Conservation (phyloP, 2,113 vertebrate species). For the Muntiacus reevesi region DNA sequence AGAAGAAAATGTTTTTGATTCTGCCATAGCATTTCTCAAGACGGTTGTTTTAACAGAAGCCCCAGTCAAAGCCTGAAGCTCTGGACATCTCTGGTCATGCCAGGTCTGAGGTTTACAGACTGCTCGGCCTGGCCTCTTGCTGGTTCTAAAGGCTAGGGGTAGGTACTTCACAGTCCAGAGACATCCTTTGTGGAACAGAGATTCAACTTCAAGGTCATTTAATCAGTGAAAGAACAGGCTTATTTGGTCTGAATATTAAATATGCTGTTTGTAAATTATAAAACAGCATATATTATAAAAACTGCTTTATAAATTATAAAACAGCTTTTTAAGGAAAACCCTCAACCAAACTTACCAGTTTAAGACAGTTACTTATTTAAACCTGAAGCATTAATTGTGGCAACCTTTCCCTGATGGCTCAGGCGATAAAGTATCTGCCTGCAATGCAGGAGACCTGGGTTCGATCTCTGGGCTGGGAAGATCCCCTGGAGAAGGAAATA, state of each 20-base stretch:
- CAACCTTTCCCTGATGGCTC: background rate
- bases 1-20: background rate
- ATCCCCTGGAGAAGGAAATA: background rate
- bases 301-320: background rate
- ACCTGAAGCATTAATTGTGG: background rate
- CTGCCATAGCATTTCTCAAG: background rate
- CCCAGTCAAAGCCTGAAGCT: background rate
- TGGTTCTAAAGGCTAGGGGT: background rate
- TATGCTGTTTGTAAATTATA: background rate
- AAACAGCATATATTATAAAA: background rate
- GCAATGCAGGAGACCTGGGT: background rate
- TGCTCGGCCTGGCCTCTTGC: background rate
- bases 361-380: background rate
- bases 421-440: background rate
- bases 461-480: background rate
- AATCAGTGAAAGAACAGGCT: slow-evolving; percentile 7
- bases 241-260: background rate
- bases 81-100: background rate
- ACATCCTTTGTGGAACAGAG: background rate
- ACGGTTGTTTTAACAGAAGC: background rate
- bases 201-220: background rate
- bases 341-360: background rate
- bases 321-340: slow-evolving; percentile 11
- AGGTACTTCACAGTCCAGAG: background rate
- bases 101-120: background rate